A percentile compares a stretch with the other conserved stretches of the same genome.
phyloP scores from a whole-genome alignment of 1,140 invertebrate species.

The Diachasma alloeum region DNA sequence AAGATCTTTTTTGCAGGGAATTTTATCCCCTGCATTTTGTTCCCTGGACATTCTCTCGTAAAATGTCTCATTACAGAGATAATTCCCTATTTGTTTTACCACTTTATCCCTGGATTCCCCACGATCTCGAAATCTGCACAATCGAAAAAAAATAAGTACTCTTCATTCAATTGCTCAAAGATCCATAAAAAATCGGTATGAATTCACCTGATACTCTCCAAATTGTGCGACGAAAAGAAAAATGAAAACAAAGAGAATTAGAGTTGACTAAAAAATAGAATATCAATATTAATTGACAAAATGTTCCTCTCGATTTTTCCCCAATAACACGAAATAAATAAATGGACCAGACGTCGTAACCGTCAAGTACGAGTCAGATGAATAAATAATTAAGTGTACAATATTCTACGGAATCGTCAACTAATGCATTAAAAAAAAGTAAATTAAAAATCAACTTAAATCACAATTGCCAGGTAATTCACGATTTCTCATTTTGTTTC shows the following conservation, averaged over 20 bases:
- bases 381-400: background rate
- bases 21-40: background rate
- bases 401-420: background rate
- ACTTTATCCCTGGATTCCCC: background rate
- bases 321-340: background rate
- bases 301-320: background rate
- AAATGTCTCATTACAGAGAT: background rate
- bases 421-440: background rate
- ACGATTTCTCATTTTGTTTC: too few relatives aligned
- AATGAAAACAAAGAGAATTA: too few relatives aligned
- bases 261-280: too few relatives aligned
- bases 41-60: background rate
- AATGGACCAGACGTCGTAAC: background rate
- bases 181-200: too few relatives aligned
- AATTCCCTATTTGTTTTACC: background rate
- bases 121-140: too few relatives aligned
- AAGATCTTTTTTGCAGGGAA: background rate
- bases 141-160: too few relatives aligned
- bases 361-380: background rate
- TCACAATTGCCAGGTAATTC: background rate
- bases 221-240: too few relatives aligned
- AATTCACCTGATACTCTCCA: too few relatives aligned
- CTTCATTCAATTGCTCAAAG: too few relatives aligned
- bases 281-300: too few relatives aligned
- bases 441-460: constrained; percentile 2